phyloP scores from a whole-genome alignment of 2,113 vertebrate species.

The Eupsittula cactorum region DNA sequence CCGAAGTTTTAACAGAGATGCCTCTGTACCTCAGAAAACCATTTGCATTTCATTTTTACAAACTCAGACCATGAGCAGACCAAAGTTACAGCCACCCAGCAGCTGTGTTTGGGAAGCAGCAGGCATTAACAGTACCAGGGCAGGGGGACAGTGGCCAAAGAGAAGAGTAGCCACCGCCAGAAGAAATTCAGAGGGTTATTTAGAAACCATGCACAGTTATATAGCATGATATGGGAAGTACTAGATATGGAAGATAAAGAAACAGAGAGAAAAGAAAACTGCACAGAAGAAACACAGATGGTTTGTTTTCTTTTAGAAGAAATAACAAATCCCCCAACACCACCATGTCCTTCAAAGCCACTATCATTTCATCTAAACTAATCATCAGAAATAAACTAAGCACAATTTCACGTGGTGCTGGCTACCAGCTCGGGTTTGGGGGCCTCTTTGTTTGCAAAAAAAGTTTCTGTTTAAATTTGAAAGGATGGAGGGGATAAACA shows the following conservation, averaged over 20 bases:
- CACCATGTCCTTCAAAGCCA: neutral
- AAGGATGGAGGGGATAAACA: neutral
- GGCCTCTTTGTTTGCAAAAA: neutral
- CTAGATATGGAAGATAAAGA: neutral
- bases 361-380: neutral
- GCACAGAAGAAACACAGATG: neutral
- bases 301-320: neutral
- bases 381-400: neutral
- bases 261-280: conserved; percentile 6
- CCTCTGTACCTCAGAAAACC: neutral
- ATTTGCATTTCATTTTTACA: neutral
- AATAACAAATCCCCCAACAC: neutral
- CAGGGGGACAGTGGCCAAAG: neutral
- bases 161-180: neutral
- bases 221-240: neutral
- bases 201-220: conserved; percentile 2
- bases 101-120: neutral
- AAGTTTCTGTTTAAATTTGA: neutral
- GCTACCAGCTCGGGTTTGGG: neutral
- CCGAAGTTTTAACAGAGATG: neutral
- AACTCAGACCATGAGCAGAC: neutral
- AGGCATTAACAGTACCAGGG: neutral
- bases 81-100: neutral
- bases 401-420: neutral
- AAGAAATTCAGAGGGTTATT: neutral